These are phyloP conservation scores for Chaetodon trifasciatus DNA, from an alignment of 2,797 vertebrate species.

Conservation along the genomic window DNA sequence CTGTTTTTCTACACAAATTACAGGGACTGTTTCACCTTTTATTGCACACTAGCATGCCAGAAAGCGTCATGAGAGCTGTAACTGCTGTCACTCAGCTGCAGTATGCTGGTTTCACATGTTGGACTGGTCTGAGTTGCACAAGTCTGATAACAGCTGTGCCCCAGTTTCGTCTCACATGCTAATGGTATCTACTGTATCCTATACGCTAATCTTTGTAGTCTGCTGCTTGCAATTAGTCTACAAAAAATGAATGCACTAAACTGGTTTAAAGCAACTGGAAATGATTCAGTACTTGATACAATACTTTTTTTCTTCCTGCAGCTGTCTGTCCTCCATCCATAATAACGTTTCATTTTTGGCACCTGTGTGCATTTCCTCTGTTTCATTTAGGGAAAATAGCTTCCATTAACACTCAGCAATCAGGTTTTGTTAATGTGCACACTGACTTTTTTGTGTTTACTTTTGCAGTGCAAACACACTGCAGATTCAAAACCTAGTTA, in stretches of 20 bases:
- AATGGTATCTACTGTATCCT: not conserved
- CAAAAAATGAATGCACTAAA: too few relatives aligned
- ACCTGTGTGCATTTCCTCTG: too few relatives aligned
- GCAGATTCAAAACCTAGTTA: not conserved
- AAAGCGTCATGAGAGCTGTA: not conserved
- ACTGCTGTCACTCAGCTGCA: not conserved
- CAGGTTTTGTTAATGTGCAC: too few relatives aligned
- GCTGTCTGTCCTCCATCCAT: too few relatives aligned
- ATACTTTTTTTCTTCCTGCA: not conserved
- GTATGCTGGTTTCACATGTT: too few relatives aligned
- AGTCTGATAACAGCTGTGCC: not conserved
- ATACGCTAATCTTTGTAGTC: too few relatives aligned
- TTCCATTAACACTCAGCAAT: too few relatives aligned
- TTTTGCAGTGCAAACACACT: not conserved
- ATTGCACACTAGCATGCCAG: not conserved
- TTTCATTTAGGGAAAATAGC: not conserved
- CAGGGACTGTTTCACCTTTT: not conserved
- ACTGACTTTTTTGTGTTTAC: not conserved
- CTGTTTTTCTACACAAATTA: not conserved
- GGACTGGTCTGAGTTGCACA: too few relatives aligned
- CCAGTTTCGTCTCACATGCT: not conserved
- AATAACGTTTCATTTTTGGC: not conserved
- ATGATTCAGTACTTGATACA: too few relatives aligned
- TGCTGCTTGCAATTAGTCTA: too few relatives aligned
- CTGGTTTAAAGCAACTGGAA: too few relatives aligned